These are phyloP conservation scores for Melanophora roralis DNA, from an alignment of 2,888 invertebrate genomes.

Conservation along the genomic window DNA sequence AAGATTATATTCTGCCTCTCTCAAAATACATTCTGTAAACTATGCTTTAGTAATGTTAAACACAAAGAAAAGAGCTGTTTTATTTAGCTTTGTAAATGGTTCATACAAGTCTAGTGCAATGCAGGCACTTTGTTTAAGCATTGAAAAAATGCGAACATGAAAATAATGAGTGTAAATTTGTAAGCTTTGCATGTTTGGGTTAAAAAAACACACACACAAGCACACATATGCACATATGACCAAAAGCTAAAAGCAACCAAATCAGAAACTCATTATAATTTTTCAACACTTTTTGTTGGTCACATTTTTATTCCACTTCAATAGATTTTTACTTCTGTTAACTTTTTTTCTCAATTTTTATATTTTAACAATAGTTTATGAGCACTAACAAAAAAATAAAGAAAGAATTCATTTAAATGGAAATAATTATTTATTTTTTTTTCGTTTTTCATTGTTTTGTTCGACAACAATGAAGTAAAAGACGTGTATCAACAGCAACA, in stretches of 20 bases:
- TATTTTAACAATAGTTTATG: slow-evolving; percentile 33
- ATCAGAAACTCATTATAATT: slow-evolving; percentile 50
- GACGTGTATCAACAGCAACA: slow-evolving; percentile 44
- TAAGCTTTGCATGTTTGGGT: background rate
- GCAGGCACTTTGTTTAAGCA: too few relatives aligned
- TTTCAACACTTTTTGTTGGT: slow-evolving; percentile 68
- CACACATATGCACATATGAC: slow-evolving; percentile 10
- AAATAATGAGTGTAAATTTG: background rate
- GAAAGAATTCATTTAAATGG: slow-evolving; percentile 71
- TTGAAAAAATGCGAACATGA: too few relatives aligned
- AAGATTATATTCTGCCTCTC: too few relatives aligned
- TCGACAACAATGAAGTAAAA: slow-evolving; percentile 46
- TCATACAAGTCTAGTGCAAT: too few relatives aligned
- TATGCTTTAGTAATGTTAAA: too few relatives aligned
- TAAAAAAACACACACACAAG: background rate
- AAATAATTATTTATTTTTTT: slow-evolving; percentile 65
- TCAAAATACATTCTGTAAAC: too few relatives aligned
- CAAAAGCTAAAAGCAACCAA: slow-evolving; percentile 47
- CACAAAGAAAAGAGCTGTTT: too few relatives aligned
- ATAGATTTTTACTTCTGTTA: slow-evolving; percentile 64
- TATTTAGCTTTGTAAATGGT: too few relatives aligned
- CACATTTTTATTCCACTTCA: slow-evolving; percentile 73
- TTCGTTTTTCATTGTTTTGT: slow-evolving; percentile 38
- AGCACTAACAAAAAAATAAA: slow-evolving; percentile 48
- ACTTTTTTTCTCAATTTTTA: slow-evolving; percentile 62